Evolutionary conservation across 2,888 invertebrate genomes (phyloP), one percentile per base, ranked within the genome.

Genomic region (Hydrotaea cyrtoneurina): DNA sequence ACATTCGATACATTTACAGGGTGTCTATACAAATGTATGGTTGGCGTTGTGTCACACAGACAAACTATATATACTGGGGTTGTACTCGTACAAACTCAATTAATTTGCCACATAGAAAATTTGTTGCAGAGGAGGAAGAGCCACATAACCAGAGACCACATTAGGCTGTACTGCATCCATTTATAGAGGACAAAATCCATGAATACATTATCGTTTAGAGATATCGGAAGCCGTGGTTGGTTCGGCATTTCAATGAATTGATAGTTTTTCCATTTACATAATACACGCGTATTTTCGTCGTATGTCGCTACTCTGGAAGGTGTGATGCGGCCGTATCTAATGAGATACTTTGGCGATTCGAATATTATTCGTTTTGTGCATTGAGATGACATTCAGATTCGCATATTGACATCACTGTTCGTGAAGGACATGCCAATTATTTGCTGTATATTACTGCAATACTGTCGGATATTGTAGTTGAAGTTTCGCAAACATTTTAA

Each of bases 81-180:
- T 15, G 17, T 62, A 53, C 17, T 11, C 1, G 39, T 55, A 64
- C 17, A 39, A 26, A 21, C 11, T 17, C 71, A 76, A 76, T 72
- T 71, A 80, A 80, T 80, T 80, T 57, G 39, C 71, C 64, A 26
- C 59, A 59, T 71, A 31, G n/a, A 71, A 76, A 80, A 76, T 80
- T 80, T 50, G 75, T 39, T 17, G 23, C 31, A 4, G 23, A 53
- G 43, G 50, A 71, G 53, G 26, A 15, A 15, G n/a, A 50, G n/a
- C n/a, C 2, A n/a, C 50, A 5, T n/a, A 50, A 5, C 50, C 13
- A 13, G 50, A 50, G 21, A 69, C 15, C 43, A 69, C 19, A 69
- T 46, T 43, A 21, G 43, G 15, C 5, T 69, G 69, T 69, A 69
- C 19, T 66, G 39, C 23, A 46, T 46, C 19, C 69, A 69, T 23